Evolutionary conservation across 2,113 vertebrate species (phyloP), one percentile per base, ranked within the genome.

Genomic region (Tamias sibiricus): DNA sequence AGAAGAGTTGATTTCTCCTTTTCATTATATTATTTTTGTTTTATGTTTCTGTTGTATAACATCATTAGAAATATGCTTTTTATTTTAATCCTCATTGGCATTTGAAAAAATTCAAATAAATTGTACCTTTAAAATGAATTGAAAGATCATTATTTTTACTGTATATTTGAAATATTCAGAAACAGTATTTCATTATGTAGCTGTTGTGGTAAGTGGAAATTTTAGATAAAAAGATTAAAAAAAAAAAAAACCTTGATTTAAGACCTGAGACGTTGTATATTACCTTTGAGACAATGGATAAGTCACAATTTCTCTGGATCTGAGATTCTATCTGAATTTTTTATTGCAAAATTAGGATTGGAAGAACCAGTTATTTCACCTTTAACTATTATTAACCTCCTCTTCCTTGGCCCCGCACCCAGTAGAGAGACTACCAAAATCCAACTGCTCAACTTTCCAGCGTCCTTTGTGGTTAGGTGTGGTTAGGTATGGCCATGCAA

Each of bases 1-100:
- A n/a, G n/a, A n/a, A n/a, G n/a, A n/a, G n/a, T 89, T 91, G 49
- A 52, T 93, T 95, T 88, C 24, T 72, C 22, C 30, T 85, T 19
- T 24, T 86, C 13, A 68, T 86, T 93, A 12, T 37, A 66, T 44
- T 32, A 6, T 42, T 89, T 91, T 66, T 59, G 7, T 12, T 90
- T 68, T 71, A 37, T 32, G 44, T 80, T 52, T 22, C 22, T 37
- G 59, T 83, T 87, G 4, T 83, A 10, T 3, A 74, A 13, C 24
- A 77, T 80, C 72, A 66, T 77, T 91, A 93, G 6, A 42, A 76
- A 79, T 32, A 35, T 54, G 35, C 10, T 17, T 80, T 93, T 91
- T 79, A 69, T 93, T 91, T 24, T 80, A 95, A 90, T 42, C 14
- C 6, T 90, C 19, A 35, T 40, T 77, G 2, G 52, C 92, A 95